Percentiles rank a stretch among this genome's conserved stretches.
Conservation (phyloP, 1,140 invertebrate species). For the Ephestia elutella region DNA sequence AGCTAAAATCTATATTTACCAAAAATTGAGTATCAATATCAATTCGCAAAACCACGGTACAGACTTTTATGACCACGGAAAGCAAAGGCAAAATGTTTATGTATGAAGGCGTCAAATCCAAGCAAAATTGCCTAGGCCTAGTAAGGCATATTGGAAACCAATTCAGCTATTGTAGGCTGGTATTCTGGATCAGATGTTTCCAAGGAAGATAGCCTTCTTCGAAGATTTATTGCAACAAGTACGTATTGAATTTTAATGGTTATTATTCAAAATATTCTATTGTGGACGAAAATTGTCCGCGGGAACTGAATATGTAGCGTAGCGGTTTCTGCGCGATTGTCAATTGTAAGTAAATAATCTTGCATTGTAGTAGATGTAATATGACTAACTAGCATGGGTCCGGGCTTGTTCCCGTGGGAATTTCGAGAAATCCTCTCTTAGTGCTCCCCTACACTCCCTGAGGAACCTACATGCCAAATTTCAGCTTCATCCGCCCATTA, state of each 20-base stretch:
- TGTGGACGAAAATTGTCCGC: slow-evolving; percentile 37
- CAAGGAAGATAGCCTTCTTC: slow-evolving; percentile 60
- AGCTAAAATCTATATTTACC: no score
- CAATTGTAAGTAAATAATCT: slow-evolving; percentile 1
- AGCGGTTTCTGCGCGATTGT: background rate
- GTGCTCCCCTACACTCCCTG: no score
- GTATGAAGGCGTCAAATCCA: slow-evolving; percentile 40
- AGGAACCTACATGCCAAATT: no score
- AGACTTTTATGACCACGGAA: no score
- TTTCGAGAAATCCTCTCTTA: no score
- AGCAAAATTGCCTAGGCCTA: slow-evolving; percentile 28
- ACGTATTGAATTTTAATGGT: slow-evolving; percentile 64
- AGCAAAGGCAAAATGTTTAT: slow-evolving; percentile 41
- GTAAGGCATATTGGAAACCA: slow-evolving; percentile 7
- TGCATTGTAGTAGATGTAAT: background rate
- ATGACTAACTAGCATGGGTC: no score
- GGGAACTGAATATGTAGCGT: background rate
- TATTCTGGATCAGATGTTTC: slow-evolving; percentile 56
- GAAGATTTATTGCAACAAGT: slow-evolving; percentile 61
- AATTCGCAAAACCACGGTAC: no score
- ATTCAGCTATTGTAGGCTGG: background rate
- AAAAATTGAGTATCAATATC: no score
- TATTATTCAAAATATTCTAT: slow-evolving; percentile 47
- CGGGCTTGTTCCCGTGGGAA: no score
- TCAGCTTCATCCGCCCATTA: no score